phyloP scores from a whole-genome alignment of 2,888 invertebrate species.

The Leucoptera coffeella region DNA sequence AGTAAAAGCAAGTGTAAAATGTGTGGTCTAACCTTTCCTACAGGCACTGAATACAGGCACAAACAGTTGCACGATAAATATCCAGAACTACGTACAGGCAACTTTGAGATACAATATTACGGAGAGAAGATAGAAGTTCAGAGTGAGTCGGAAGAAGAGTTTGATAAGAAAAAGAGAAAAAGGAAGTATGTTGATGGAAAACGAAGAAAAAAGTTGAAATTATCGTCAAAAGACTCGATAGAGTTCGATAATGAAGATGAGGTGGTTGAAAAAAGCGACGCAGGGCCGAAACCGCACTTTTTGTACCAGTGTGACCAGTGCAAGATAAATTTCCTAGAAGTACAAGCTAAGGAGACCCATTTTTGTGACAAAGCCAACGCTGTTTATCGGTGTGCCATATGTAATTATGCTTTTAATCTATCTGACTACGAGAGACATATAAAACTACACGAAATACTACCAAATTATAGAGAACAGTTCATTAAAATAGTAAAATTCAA shows the following conservation, averaged over 20 bases:
- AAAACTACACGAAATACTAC: background rate
- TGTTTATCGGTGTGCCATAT: background rate
- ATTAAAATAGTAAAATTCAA: background rate
- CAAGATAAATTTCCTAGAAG: background rate
- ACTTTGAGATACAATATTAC: too few species aligned
- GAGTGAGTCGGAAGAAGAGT: background rate
- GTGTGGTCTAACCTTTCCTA: too few species aligned
- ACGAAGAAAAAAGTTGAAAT: background rate
- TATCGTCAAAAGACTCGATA: background rate
- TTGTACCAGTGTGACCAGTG: conserved; percentile 1
- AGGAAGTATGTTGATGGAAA: background rate
- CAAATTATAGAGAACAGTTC: background rate
- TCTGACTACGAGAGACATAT: background rate
- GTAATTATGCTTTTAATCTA: background rate
- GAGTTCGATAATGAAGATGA: too few species aligned
- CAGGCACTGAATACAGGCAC: too few species aligned
- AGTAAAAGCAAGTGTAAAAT: too few species aligned
- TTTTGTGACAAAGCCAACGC: background rate
- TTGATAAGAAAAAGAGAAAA: background rate
- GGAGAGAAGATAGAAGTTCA: background rate
- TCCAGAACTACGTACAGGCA: too few species aligned
- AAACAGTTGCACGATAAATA: too few species aligned
- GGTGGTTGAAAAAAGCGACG: background rate
- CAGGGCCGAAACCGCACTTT: background rate
- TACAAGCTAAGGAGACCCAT: background rate